Conservation (phyloP, 2,113 vertebrate genomes). For the Tragulus kanchil region DNA sequence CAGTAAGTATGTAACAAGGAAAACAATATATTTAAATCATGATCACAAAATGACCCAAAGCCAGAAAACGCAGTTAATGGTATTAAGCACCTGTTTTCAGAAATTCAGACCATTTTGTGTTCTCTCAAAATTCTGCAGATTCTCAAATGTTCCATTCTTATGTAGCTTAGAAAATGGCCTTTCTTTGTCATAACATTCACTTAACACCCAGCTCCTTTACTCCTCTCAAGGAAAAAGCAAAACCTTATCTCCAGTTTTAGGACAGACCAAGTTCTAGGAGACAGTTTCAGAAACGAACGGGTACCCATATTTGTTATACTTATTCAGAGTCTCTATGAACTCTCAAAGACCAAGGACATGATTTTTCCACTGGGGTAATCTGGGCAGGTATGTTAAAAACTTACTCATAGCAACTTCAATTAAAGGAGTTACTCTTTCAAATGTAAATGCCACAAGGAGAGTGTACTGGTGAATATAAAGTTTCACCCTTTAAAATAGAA, state of each 20-base stretch:
- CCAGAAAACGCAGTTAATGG: not conserved
- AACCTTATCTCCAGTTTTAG: not conserved
- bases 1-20: not conserved
- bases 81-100: not conserved
- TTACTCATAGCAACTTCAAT: not conserved
- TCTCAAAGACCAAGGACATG: not conserved
- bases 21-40: not conserved
- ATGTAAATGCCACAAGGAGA: not conserved
- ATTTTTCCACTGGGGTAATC: not conserved
- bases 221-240: not conserved
- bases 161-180: not conserved
- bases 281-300: not conserved
- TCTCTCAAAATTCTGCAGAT: not conserved
- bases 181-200: not conserved
- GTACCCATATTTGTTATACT: not conserved
- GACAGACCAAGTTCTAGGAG: not conserved
- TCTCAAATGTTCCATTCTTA: not conserved
- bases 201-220: not conserved
- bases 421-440: not conserved
- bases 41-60: not conserved
- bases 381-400: not conserved
- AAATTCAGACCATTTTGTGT: not conserved
- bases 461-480: not conserved
- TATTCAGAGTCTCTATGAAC: not conserved
- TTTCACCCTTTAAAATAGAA: not conserved